phyloP scores from a whole-genome alignment of 2,888 invertebrate species.

The Diarsia brunnea region DNA sequence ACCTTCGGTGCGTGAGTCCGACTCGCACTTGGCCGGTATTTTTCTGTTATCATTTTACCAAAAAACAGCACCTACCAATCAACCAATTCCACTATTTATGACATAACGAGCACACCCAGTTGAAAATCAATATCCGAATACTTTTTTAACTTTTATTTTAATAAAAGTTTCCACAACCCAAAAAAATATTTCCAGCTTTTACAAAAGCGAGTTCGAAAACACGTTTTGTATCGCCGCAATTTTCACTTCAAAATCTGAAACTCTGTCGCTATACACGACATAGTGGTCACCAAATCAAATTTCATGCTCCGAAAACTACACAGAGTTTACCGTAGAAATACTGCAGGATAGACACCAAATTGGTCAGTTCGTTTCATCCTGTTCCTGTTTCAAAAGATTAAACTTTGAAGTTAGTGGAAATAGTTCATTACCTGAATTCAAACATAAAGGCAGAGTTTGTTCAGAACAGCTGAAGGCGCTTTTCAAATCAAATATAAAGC shows the following conservation, averaged over 20 bases:
- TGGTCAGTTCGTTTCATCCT: background rate
- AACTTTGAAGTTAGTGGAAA: slow-evolving; percentile 15
- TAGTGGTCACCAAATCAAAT: slow-evolving; percentile 36
- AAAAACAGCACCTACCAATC: background rate
- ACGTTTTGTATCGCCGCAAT: background rate
- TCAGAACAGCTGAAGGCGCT: slow-evolving; percentile 25
- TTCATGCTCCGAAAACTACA: slow-evolving; percentile 4
- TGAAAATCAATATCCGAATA: background rate
- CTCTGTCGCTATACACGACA: background rate
- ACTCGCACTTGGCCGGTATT: too few species aligned
- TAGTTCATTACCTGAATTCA: slow-evolving; percentile 37
- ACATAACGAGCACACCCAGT: background rate
- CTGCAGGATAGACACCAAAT: slow-evolving; percentile 2
- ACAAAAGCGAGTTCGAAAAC: background rate
- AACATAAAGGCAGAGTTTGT: slow-evolving; percentile 25
- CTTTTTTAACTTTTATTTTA: background rate
- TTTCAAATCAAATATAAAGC: slow-evolving; percentile 48
- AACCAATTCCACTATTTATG: background rate
- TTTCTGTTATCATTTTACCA: background rate
- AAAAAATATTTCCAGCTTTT: background rate
- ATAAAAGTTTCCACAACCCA: background rate
- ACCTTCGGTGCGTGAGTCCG: too few species aligned
- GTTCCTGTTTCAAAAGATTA: slow-evolving; percentile 15
- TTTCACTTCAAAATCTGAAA: slow-evolving; percentile 11
- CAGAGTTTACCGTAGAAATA: slow-evolving; percentile 2